These are phyloP conservation scores for Rhabdomys pumilio DNA, from an alignment of 2,797 vertebrate genomes.

Conservation along the genomic window DNA sequence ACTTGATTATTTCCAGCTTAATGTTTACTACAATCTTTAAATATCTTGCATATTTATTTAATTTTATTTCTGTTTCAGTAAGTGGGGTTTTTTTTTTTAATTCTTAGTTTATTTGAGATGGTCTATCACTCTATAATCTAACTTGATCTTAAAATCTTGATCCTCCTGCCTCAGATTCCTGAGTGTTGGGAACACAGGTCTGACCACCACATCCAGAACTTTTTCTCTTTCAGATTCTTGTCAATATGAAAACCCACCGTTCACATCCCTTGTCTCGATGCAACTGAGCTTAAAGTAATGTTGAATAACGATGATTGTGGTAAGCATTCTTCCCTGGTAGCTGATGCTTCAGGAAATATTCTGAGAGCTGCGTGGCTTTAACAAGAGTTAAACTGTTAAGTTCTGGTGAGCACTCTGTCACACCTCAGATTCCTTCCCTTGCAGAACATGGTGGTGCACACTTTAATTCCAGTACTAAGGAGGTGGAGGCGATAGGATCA, in stretches of 20 bases:
- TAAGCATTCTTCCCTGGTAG: too few species aligned
- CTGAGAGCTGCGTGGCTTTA: too few species aligned
- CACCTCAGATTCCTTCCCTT: slow-evolving; percentile 6
- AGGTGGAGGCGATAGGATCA: neutral
- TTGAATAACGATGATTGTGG: too few species aligned
- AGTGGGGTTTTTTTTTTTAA: neutral
- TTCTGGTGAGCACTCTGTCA: slow-evolving; percentile 38
- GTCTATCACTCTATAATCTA: neutral
- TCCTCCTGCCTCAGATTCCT: neutral
- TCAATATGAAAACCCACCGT: too few species aligned
- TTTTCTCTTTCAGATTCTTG: too few species aligned
- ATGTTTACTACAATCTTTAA: neutral
- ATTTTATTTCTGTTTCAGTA: neutral
- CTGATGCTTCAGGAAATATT: too few species aligned
- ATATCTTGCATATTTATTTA: neutral
- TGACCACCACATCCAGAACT: too few species aligned
- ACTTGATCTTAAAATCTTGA: neutral
- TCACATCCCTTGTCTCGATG: too few species aligned
- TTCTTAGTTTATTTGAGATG: neutral
- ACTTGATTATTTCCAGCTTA: neutral
- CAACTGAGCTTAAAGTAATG: too few species aligned
- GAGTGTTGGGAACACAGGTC: neutral
- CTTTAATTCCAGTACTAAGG: neutral
- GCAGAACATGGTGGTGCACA: too few species aligned
- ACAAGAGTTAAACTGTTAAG: neutral